Evolutionary conservation across 2,888 invertebrate genomes (phyloP).

Genomic region (Meteorus cinctellus): DNA sequence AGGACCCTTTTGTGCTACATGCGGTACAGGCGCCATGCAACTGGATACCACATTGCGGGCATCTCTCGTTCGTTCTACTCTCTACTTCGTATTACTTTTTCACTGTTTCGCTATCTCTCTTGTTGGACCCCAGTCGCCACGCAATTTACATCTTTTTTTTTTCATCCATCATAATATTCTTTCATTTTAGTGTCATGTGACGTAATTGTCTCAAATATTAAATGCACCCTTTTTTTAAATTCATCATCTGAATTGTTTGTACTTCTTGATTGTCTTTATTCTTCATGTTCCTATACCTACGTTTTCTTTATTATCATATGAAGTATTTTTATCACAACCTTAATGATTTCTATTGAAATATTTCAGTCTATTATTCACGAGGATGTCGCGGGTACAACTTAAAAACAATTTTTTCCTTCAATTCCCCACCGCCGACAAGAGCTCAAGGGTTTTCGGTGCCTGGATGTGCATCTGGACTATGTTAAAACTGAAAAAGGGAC

Average conservation of each 20-base stretch:
- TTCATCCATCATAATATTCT: background rate
- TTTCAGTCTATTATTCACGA: background rate
- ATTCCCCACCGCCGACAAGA: slow-evolving; percentile 42
- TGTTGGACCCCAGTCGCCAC: background rate
- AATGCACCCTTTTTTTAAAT: background rate
- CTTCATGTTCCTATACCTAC: background rate
- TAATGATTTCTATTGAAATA: too few relatives aligned
- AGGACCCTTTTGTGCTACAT: slow-evolving; percentile 65
- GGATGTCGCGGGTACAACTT: slow-evolving; percentile 16
- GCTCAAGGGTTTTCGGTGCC: slow-evolving; percentile 63
- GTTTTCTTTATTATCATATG: background rate
- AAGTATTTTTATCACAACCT: too few relatives aligned
- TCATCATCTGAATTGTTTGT: background rate
- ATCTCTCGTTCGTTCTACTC: slow-evolving; percentile 35
- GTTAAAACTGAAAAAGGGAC: slow-evolving; percentile 53
- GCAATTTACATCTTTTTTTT: background rate
- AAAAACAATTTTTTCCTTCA: slow-evolving; percentile 48
- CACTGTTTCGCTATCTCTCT: slow-evolving; percentile 26
- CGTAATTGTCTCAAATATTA: slow-evolving; percentile 43
- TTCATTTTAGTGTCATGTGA: slow-evolving; percentile 36
- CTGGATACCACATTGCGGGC: slow-evolving; percentile 69
- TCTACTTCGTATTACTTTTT: slow-evolving; percentile 23
- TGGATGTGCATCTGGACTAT: slow-evolving; percentile 65
- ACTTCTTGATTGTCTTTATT: background rate
- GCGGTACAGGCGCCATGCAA: slow-evolving; percentile 62